These are phyloP conservation scores for Sebastes jordani DNA, from an alignment of 2,797 vertebrate species.

Conservation along the genomic window DNA sequence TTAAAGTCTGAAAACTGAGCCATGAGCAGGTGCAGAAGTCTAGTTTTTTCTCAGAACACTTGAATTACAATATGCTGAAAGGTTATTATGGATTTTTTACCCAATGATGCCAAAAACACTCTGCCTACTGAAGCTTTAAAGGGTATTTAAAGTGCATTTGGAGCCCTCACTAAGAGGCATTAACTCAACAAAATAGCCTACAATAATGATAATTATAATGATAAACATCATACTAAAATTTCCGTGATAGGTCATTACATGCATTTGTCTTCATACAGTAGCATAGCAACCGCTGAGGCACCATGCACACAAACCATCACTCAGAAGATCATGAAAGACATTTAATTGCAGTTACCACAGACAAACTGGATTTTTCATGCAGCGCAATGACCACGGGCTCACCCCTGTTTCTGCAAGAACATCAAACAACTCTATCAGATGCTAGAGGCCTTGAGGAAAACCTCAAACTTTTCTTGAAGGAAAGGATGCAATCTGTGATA, in stretches of 20 bases:
- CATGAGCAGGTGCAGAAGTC: too few species aligned
- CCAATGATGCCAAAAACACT: too few species aligned
- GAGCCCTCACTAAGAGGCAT: not conserved
- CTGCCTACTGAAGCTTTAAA: too few species aligned
- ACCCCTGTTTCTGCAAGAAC: not conserved
- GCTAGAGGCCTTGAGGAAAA: not conserved
- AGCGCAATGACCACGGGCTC: not conserved
- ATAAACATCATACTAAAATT: not conserved
- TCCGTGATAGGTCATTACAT: not conserved
- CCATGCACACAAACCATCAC: not conserved
- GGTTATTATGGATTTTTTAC: too few species aligned
- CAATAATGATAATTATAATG: not conserved
- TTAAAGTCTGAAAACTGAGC: too few species aligned
- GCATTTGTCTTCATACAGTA: not conserved
- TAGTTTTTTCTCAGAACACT: too few species aligned
- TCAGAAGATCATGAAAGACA: not conserved
- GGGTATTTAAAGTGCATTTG: too few species aligned
- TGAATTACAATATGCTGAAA: too few species aligned
- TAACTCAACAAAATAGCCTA: not conserved
- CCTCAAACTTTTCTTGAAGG: not conserved
- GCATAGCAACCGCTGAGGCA: constrained; percentile 2
- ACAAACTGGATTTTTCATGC: not conserved
- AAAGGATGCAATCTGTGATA: not conserved
- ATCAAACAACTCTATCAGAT: not conserved
- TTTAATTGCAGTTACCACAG: not conserved